Percentiles rank a stretch among this genome's conserved stretches.
phyloP scores from a whole-genome alignment of 2,888 invertebrate species.

The Margaritifera margaritifera region DNA sequence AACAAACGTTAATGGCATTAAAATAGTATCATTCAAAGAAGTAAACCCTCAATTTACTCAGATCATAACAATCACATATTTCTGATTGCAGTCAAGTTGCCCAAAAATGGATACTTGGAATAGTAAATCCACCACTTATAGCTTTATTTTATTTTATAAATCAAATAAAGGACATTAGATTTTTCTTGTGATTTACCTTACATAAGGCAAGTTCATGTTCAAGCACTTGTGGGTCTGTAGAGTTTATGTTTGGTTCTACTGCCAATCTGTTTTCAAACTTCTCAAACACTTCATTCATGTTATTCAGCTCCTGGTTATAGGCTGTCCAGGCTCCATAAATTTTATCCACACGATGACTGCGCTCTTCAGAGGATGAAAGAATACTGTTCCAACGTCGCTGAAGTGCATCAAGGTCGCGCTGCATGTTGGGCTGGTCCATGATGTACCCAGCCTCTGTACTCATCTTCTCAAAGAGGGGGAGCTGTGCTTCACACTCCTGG shows the following conservation, averaged over 20 bases:
- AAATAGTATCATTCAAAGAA: too few species aligned
- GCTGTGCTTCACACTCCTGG: constrained; percentile 83
- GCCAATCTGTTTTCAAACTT: constrained; percentile 57
- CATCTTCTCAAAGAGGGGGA: constrained; percentile 67
- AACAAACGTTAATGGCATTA: too few species aligned
- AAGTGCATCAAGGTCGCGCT: constrained; percentile 57
- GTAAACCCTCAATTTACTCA: too few species aligned
- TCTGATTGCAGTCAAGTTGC: too few species aligned
- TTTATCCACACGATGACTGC: constrained; percentile 60
- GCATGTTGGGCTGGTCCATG: constrained; percentile 66
- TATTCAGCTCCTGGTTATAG: constrained; percentile 57
- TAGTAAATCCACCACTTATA: too few species aligned
- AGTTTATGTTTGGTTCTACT: constrained; percentile 58
- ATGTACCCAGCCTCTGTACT: constrained; percentile 66
- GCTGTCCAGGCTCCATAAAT: constrained; percentile 65
- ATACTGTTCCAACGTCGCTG: constrained; percentile 65
- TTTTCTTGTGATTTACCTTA: constrained; percentile 54
- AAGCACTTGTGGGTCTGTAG: constrained; percentile 63
- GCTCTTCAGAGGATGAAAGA: constrained; percentile 55
- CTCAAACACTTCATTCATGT: constrained; percentile 59
- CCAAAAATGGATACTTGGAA: too few species aligned
- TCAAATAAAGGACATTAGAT: too few species aligned
- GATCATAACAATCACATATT: too few species aligned
- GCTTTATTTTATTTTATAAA: too few species aligned
- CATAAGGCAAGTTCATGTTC: constrained; percentile 65